Conservation (phyloP, 2,797 vertebrate species). For the Taenioides sp. region DNA sequence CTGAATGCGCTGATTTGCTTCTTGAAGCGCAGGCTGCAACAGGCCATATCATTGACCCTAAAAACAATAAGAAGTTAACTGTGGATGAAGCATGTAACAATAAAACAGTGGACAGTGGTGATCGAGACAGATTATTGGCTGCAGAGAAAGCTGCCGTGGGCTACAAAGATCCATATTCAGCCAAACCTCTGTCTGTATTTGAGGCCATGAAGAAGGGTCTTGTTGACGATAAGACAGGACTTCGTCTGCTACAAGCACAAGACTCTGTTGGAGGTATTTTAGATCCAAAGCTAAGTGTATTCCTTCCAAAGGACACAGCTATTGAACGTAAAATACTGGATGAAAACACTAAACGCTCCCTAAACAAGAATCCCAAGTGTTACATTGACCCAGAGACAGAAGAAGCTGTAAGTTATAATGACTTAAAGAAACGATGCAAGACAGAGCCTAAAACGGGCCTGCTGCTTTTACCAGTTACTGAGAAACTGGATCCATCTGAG, state of each 20-base stretch:
- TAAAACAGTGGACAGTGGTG: conserved; percentile 84
- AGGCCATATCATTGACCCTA: conserved; percentile 88
- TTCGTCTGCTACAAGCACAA: conserved; percentile 90
- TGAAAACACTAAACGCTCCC: conserved; percentile 76
- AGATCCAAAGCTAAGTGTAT: conserved; percentile 89
- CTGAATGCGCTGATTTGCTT: conserved; percentile 78
- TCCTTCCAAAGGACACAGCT: conserved; percentile 85
- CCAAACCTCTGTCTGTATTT: conserved; percentile 83
- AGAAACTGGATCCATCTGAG: conserved; percentile 63
- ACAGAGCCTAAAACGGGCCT: conserved; percentile 85
- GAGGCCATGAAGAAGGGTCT: conserved; percentile 90
- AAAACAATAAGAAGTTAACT: conserved; percentile 79
- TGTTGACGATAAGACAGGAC: conserved; percentile 78
- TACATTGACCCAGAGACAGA: conserved; percentile 87
- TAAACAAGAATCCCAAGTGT: conserved; percentile 82
- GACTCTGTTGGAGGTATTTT: conserved; percentile 88
- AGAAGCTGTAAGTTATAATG: conserved; percentile 79
- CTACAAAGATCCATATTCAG: conserved; percentile 82
- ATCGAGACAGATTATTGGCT: conserved; percentile 82
- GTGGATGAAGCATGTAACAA: conserved; percentile 86
- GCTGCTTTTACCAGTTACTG: conserved; percentile 77
- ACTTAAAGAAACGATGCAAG: conserved; percentile 84
- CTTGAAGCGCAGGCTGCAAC: conserved; percentile 94
- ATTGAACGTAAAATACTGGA: conserved; percentile 86
- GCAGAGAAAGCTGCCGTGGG: conserved; percentile 89